Evolutionary conservation across 2,797 vertebrate genomes (phyloP).

Genomic region (Clarias pachynema): DNA sequence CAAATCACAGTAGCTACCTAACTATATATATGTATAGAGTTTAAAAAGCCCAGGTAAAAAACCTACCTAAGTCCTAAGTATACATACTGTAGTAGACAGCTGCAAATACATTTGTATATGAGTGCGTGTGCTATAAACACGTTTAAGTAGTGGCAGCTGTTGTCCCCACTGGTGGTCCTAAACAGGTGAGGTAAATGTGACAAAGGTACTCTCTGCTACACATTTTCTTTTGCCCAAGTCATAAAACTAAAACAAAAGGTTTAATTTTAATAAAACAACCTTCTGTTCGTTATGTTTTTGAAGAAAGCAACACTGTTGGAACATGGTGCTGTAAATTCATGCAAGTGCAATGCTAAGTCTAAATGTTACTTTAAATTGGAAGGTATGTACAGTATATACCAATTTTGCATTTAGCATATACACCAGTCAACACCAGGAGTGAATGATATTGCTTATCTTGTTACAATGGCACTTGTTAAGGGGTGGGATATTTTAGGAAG

Average conservation of each 20-base stretch:
- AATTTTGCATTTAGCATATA: background rate
- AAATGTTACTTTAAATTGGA: background rate
- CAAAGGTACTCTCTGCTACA: background rate
- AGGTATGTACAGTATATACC: background rate
- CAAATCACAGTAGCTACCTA: background rate
- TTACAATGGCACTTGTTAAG: too few species aligned
- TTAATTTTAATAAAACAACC: background rate
- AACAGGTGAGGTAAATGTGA: slow-evolving; percentile 16
- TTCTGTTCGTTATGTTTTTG: background rate
- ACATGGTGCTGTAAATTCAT: too few species aligned
- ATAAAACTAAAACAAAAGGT: background rate
- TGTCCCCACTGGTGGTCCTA: slow-evolving; percentile 21
- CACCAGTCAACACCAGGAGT: too few species aligned
- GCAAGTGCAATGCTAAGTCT: too few species aligned
- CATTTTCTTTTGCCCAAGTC: background rate
- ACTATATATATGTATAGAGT: background rate
- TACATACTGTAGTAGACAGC: background rate
- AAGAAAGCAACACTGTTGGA: background rate
- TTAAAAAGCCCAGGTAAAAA: too few species aligned
- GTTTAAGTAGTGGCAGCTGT: slow-evolving; percentile 14
- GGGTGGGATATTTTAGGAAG: too few species aligned
- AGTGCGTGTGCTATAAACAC: background rate
- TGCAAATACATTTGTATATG: background rate
- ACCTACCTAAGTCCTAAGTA: too few species aligned
- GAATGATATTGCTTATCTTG: too few species aligned